phyloP scores from a whole-genome alignment of 2,888 invertebrate species.

The Furcula furcula region DNA sequence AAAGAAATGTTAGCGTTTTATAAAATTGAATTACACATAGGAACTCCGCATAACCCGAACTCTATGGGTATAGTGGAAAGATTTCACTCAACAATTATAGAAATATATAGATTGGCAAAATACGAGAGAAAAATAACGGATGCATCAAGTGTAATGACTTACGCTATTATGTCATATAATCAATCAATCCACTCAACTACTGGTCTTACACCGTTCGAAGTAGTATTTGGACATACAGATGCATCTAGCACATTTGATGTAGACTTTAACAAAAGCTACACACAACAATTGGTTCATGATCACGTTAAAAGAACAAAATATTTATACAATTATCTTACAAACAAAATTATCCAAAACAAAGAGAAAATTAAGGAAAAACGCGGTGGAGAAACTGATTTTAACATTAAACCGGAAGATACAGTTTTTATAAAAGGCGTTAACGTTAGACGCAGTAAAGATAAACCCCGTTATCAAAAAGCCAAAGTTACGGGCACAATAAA shows the following conservation, averaged over 20 bases:
- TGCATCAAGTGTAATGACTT: conserved; percentile 26
- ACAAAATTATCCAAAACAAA: conserved; percentile 5
- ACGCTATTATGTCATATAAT: conserved; percentile 28
- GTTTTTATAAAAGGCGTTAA: too few species aligned
- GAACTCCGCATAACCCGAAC: conserved; percentile 26
- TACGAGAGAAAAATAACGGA: conserved; percentile 22
- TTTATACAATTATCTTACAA: conserved; percentile 15
- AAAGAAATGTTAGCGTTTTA: conserved; percentile 18
- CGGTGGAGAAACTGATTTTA: too few species aligned
- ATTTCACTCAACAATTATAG: conserved; percentile 21
- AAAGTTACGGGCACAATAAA: too few species aligned
- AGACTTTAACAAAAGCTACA: conserved; percentile 20
- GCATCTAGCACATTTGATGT: conserved; percentile 13
- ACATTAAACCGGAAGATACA: too few species aligned
- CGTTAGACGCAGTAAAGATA: too few species aligned
- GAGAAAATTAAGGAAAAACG: too few species aligned
- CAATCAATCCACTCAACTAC: conserved; percentile 24
- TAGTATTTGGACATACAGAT: conserved; percentile 28
- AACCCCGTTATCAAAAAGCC: too few species aligned
- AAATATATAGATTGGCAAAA: conserved; percentile 31
- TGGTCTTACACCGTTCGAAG: conserved; percentile 23
- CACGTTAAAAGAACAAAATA: conserved; percentile 19
- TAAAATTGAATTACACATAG: conserved; percentile 27
- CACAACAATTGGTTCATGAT: conserved; percentile 26
- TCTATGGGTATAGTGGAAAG: conserved; percentile 22